Evolutionary conservation across 2,797 vertebrate genomes (phyloP).

Genomic region (Myotis daubentonii): DNA sequence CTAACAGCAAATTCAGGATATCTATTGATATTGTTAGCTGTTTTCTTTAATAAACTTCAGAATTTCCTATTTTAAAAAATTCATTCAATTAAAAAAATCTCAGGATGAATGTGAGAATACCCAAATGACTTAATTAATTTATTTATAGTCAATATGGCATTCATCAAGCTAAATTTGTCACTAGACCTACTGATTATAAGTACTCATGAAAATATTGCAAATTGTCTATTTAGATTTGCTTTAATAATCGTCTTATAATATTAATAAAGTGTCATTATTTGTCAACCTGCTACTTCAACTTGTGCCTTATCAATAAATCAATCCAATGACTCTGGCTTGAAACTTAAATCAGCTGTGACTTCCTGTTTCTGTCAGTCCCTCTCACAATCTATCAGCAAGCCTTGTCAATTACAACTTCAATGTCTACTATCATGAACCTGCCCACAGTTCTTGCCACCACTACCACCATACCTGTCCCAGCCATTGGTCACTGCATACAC

Average conservation of each 20-base stretch:
- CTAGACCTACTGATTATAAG: not conserved
- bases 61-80: conserved; percentile 32
- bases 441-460: not conserved
- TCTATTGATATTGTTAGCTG: not conserved
- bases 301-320: conserved; percentile 27
- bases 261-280: conserved; percentile 34
- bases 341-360: not conserved
- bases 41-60: conserved; percentile 9
- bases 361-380: not conserved
- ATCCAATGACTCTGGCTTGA: not conserved
- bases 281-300: not conserved
- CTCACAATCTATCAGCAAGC: not conserved
- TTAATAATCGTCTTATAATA: conserved; percentile 45
- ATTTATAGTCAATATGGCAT: conserved; percentile 27
- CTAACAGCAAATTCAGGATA: conserved; percentile 12
- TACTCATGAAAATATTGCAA: not conserved
- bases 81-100: conserved; percentile 8
- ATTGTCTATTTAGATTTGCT: not conserved
- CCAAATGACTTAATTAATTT: conserved; percentile 6
- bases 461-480: not conserved
- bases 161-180: conserved; percentile 26
- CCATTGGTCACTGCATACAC: not conserved
- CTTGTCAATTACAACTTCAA: not conserved
- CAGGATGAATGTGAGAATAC: not conserved
- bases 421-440: not conserved